A percentile compares a stretch with the other conserved stretches of the same genome.
Evolutionary conservation across 2,113 vertebrate genomes (phyloP).

Genomic region (Carollia perspicillata): DNA sequence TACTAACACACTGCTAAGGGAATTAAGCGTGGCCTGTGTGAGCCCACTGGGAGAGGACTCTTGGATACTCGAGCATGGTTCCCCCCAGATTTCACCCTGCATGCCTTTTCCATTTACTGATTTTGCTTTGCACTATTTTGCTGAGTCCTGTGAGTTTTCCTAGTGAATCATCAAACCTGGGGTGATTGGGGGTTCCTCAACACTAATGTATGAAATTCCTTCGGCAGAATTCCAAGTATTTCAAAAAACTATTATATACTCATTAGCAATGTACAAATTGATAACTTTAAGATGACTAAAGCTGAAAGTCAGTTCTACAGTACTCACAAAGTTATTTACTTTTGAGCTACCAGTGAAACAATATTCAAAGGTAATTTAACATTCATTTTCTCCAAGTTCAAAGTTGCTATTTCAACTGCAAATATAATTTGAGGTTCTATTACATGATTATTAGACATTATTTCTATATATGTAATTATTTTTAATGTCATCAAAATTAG

Average conservation of each 20-base stretch:
- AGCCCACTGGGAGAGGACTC: neutral
- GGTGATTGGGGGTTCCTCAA: neutral
- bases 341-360: neutral
- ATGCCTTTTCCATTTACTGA: neutral
- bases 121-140: neutral
- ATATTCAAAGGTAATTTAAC: neutral
- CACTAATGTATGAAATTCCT: neutral
- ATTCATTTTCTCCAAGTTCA: slow-evolving; percentile 28
- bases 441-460: neutral
- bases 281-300: neutral
- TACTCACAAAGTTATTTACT: neutral
- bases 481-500: neutral
- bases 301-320: neutral
- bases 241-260: neutral
- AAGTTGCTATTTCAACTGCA: neutral
- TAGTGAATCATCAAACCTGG: neutral
- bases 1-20: neutral
- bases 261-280: neutral
- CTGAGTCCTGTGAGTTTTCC: neutral
- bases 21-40: neutral
- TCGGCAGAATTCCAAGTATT: neutral
- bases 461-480: neutral
- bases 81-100: neutral
- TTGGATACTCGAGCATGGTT: neutral
- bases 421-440: slow-evolving; percentile 18